Base-by-base conservation (phyloP, 2,888 invertebrate genomes). In the Lithosia quadra region DNA sequence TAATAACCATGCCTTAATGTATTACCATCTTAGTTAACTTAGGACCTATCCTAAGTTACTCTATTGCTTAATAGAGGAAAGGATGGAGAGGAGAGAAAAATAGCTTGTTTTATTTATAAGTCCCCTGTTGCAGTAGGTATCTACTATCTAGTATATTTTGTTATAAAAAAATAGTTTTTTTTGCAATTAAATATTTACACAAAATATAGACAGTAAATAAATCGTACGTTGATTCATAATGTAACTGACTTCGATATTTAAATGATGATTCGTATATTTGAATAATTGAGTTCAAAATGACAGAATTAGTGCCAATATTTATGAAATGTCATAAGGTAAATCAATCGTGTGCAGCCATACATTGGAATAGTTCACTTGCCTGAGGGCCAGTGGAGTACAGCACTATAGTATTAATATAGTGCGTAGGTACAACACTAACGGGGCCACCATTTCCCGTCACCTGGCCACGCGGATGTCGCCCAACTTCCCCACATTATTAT, bases 361-460 rank as follows among this genome's bases (percentile, higher is more conserved):
- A 73, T 68, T 66, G 68, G 71, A 74, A 78, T 73, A 68, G 68
- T 67, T 68, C 65, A 78, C 70, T 76, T 69, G 74, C 79, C 67
- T 61, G 68, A 60, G 74, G 74, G 73, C 67, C 39, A 67, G 57
- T 69, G 28, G 22, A 21, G 59, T 24, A 67, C 56, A 68, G 64
- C 65, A 71, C 68, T 77, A 69, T 72, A 74, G 36, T 65, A 18
- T 55, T 22, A 65, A 43, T 60, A 63, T 69, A 65, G 68, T 62
- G 36, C 22, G 60, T 53, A 57, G 24, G 15, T 61, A 53, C 36
- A 62, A 43, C 72, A 71, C 78, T 84, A 89, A 84, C 84, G 88
- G 87, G 93, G 91, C 85, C 92, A 83, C 85, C 83, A 90, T 88
- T 92, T 93, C 92, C 92, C 90, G 88, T 74, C 86, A 86, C 83